phyloP scores from a whole-genome alignment of 2,797 vertebrate species.

The Chaenodraco wilsoni region DNA sequence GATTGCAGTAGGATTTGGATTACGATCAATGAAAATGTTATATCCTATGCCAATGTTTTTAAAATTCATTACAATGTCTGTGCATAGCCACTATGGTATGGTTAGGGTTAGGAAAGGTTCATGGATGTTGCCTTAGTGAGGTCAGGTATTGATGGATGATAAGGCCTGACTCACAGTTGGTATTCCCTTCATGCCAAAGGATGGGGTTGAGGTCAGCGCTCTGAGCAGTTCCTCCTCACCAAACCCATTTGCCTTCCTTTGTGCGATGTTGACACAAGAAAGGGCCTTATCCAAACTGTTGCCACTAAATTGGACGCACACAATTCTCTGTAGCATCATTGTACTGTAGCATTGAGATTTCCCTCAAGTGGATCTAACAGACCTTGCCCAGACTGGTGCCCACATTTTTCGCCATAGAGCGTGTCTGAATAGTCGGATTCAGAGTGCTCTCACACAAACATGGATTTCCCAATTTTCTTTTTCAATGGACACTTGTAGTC shows the following conservation, averaged over 20 bases:
- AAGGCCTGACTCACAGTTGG: background rate
- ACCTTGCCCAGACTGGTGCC: background rate
- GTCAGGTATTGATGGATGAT: background rate
- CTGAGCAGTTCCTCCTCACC: background rate
- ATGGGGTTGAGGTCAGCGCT: background rate
- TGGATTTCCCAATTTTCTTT: slow-evolving; percentile 58
- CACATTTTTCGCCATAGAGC: slow-evolving; percentile 13
- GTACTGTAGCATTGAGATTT: no score
- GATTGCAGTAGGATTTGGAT: background rate
- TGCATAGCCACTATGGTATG: no score
- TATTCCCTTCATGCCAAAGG: background rate
- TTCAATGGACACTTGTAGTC: slow-evolving; percentile 76
- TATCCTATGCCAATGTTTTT: background rate
- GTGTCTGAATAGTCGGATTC: slow-evolving; percentile 51
- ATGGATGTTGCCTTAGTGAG: slow-evolving; percentile 1
- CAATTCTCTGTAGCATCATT: background rate
- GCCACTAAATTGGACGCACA: background rate
- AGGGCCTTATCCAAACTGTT: background rate
- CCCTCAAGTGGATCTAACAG: background rate
- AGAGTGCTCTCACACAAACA: slow-evolving; percentile 48
- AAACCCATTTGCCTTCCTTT: background rate
- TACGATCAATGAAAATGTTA: background rate
- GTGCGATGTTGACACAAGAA: background rate
- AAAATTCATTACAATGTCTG: background rate
- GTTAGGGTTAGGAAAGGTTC: background rate